These are phyloP conservation scores for Diachrysia chrysitis DNA, from an alignment of 2,888 invertebrate genomes.

Conservation along the genomic window DNA sequence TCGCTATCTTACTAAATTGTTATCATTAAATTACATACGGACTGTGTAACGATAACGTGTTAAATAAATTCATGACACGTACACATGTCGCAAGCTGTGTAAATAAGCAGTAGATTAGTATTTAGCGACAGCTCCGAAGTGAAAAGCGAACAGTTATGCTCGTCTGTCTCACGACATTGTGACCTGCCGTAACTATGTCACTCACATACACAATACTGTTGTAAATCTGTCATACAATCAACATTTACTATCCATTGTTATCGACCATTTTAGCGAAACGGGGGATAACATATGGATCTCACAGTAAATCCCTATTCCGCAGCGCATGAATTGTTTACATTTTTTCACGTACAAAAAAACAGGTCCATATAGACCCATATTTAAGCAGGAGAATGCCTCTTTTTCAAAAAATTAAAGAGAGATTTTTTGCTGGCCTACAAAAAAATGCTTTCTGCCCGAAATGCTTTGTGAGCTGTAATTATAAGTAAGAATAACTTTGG, in stretches of 20 bases:
- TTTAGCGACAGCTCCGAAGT: constrained; percentile 30
- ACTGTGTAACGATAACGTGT: constrained; percentile 24
- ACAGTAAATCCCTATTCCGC: constrained; percentile 50
- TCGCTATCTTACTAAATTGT: constrained; percentile 26
- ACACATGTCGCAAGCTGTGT: constrained; percentile 41
- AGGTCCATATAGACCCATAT: constrained; percentile 72
- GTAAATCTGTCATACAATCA: constrained; percentile 49
- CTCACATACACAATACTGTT: constrained; percentile 53
- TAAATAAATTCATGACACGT: constrained; percentile 31
- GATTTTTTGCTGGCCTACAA: constrained; percentile 78
- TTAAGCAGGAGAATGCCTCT: constrained; percentile 73
- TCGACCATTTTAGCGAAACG: constrained; percentile 57
- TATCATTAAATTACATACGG: constrained; percentile 37
- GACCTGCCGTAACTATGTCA: constrained; percentile 59
- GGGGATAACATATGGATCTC: constrained; percentile 64
- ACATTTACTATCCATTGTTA: constrained; percentile 56
- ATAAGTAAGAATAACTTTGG: constrained; percentile 87
- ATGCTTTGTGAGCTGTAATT: constrained; percentile 84
- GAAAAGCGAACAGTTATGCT: constrained; percentile 39
- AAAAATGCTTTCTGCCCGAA: constrained; percentile 79
- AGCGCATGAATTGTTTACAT: constrained; percentile 82
- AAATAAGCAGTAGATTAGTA: constrained; percentile 49
- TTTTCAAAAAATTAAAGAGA: constrained; percentile 76
- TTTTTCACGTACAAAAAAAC: constrained; percentile 78
- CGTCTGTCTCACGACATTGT: constrained; percentile 57